A percentile compares a stretch with the other conserved stretches of the same genome.
phyloP scores from a whole-genome alignment of 2,888 invertebrate genomes.

The Cephalotes varians region DNA sequence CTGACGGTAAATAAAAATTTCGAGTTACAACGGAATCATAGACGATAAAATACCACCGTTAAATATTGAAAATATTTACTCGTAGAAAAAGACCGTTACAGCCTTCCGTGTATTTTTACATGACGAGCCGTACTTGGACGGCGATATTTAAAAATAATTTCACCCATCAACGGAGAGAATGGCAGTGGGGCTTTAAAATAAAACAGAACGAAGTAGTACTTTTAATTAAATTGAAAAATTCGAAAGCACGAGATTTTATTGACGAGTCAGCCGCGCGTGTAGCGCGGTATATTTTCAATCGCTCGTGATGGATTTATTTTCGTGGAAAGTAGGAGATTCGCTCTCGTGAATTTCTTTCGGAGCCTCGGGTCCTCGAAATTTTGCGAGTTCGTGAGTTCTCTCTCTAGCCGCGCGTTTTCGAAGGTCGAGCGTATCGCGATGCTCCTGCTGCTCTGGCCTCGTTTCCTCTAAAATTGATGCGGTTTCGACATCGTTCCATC shows the following conservation, averaged over 20 bases:
- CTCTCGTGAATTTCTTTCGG: background rate
- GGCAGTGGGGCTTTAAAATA: background rate
- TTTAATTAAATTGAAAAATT: background rate
- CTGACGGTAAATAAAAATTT: background rate
- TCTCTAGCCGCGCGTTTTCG: background rate
- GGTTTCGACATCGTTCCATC: constrained; percentile 76
- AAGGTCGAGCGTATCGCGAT: constrained; percentile 26
- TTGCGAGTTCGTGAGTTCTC: background rate
- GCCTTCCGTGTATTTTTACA: background rate
- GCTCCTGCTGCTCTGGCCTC: constrained; percentile 58
- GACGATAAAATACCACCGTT: background rate
- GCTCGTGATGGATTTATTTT: background rate
- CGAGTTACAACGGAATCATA: background rate
- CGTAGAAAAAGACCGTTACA: background rate
- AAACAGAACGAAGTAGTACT: background rate
- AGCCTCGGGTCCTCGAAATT: too few species aligned
- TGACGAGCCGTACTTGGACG: background rate
- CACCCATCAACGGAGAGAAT: background rate
- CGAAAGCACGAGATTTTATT: background rate
- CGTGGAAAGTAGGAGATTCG: background rate
- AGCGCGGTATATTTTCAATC: background rate
- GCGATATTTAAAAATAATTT: constrained; percentile 25
- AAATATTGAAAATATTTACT: background rate
- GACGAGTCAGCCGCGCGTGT: background rate
- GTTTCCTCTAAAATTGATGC: constrained; percentile 75